Evolutionary conservation across 2,888 invertebrate species (phyloP).

Genomic region (Melipona bicolor): DNA sequence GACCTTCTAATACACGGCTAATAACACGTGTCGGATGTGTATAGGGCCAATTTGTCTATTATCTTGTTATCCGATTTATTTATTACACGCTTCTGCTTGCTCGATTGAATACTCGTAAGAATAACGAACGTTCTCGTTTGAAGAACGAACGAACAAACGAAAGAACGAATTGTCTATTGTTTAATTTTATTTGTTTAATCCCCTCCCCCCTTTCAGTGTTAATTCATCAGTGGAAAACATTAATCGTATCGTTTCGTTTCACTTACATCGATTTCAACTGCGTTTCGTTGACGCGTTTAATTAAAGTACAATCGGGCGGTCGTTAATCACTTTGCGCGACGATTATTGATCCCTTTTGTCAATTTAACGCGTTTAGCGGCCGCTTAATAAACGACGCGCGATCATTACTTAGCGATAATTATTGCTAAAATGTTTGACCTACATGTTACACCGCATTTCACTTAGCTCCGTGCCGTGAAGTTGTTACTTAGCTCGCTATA

Average conservation of each 20-base stretch:
- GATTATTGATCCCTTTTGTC: conserved; percentile 71
- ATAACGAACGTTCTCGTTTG: conserved; percentile 47
- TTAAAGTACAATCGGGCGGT: conserved; percentile 42
- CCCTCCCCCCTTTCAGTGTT: too few species aligned
- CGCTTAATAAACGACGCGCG: conserved; percentile 68
- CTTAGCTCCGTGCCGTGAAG: conserved; percentile 51
- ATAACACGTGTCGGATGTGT: conserved; percentile 77
- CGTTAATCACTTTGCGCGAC: conserved; percentile 73
- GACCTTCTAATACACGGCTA: conserved; percentile 77
- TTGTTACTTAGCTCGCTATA: conserved; percentile 33
- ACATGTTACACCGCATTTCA: conserved; percentile 64
- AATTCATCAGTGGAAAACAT: too few species aligned
- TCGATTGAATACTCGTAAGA: conserved; percentile 66
- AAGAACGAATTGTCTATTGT: neutral
- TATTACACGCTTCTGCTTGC: conserved; percentile 76
- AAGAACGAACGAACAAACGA: conserved; percentile 2
- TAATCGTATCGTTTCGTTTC: neutral
- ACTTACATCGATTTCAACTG: neutral
- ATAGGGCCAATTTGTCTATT: conserved; percentile 82
- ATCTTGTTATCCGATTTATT: conserved; percentile 81
- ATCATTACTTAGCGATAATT: conserved; percentile 75
- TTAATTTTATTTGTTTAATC: neutral
- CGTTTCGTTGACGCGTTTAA: conserved; percentile 35
- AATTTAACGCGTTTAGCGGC: conserved; percentile 74
- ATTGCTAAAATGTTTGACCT: conserved; percentile 81